Conservation (phyloP, 2,113 vertebrate genomes). For the Phasianus colchicus region DNA sequence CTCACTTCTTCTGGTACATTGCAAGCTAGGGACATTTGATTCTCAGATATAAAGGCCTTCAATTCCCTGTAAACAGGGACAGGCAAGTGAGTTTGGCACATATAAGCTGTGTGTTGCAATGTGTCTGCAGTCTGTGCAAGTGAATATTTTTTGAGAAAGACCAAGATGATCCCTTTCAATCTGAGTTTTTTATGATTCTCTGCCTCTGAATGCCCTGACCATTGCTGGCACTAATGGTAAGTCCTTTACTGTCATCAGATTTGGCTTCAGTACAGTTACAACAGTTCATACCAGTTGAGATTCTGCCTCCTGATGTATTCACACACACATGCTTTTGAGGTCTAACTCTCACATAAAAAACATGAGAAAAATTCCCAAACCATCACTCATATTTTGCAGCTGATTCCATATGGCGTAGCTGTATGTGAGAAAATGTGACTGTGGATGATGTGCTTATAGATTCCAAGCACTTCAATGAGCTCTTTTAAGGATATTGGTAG, state of each 20-base stretch:
- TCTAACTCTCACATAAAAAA: neutral
- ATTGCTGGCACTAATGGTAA: neutral
- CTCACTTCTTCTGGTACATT: neutral
- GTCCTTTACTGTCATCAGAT: neutral
- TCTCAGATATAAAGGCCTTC: neutral
- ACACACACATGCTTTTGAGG: neutral
- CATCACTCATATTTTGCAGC: neutral
- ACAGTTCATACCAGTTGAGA: neutral
- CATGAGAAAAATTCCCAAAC: neutral
- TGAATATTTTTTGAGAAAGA: neutral
- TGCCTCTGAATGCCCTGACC: neutral
- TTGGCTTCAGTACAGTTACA: neutral
- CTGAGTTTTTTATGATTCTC: neutral
- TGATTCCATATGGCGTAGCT: neutral
- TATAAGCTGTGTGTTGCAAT: neutral
- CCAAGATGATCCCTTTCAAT: neutral
- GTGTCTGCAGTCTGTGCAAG: neutral
- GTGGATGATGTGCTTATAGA: neutral
- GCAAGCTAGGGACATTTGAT: neutral
- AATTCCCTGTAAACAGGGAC: neutral
- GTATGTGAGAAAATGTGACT: conserved; percentile 17
- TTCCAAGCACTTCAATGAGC: conserved; percentile 19
- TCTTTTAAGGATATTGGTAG: neutral
- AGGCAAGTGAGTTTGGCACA: neutral
- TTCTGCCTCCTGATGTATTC: neutral